These are phyloP conservation scores for Zapornia atra DNA, from an alignment of 2,113 vertebrate genomes.

Conservation along the genomic window DNA sequence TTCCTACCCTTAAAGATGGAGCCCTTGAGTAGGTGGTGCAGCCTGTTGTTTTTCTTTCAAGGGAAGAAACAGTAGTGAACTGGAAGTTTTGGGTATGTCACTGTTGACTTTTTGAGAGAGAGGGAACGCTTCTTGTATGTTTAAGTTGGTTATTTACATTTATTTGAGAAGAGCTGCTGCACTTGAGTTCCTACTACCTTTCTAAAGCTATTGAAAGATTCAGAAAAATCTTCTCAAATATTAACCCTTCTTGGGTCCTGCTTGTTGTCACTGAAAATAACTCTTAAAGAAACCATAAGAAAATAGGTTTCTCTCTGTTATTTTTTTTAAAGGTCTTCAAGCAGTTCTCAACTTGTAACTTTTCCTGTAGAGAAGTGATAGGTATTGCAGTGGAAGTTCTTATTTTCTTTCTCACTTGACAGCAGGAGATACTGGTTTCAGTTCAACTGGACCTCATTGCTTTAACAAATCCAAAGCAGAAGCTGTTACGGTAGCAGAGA, in stretches of 20 bases:
- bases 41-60: neutral
- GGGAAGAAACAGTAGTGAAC: neutral
- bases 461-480: constrained; percentile 14
- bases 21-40: neutral
- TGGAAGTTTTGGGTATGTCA: neutral
- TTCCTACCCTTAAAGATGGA: neutral
- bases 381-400: neutral
- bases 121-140: neutral
- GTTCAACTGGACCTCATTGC: neutral
- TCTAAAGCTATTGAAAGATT: neutral
- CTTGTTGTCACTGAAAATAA: neutral
- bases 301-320: neutral
- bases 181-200: neutral
- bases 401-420: constrained; percentile 11
- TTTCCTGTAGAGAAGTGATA: neutral
- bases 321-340: neutral
- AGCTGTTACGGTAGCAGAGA: neutral
- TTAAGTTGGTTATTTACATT: neutral
- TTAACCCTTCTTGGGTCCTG: neutral
- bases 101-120: neutral
- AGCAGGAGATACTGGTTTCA: neutral
- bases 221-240: neutral
- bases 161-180: neutral
- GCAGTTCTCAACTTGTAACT: neutral
- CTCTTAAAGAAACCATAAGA: neutral